Evolutionary conservation across 2,888 invertebrate genomes (phyloP).

Genomic region (Cinara cedri): DNA sequence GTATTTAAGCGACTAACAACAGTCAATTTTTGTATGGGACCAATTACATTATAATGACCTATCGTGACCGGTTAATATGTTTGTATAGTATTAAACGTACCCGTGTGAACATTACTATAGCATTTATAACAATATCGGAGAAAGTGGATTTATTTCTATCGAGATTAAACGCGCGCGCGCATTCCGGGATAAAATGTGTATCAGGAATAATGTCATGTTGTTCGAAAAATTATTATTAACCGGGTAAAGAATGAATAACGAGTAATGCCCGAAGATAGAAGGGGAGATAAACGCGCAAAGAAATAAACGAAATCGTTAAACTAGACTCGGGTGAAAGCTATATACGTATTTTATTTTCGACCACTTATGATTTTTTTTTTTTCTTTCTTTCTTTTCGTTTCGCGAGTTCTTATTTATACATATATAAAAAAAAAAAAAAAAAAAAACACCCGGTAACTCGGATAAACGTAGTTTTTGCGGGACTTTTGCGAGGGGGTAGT

Average conservation of each 20-base stretch:
- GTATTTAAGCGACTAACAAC: too few relatives aligned
- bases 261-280: background rate
- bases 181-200: slow-evolving; percentile 11
- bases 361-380: background rate
- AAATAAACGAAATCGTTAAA: slow-evolving; percentile 13
- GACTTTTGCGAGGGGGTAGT: too few relatives aligned
- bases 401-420: too few relatives aligned
- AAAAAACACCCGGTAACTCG: too few relatives aligned
- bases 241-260: background rate
- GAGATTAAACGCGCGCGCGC: background rate
- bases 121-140: background rate
- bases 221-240: background rate
- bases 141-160: slow-evolving; percentile 28
- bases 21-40: too few relatives aligned
- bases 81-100: too few relatives aligned
- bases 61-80: too few relatives aligned
- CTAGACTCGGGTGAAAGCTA: slow-evolving; percentile 4
- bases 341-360: background rate
- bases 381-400: background rate
- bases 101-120: too few relatives aligned
- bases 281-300: background rate
- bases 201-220: too few relatives aligned
- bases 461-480: too few relatives aligned
- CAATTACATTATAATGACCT: too few relatives aligned
- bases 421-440: too few relatives aligned